Base-by-base conservation (phyloP, 2,888 invertebrate genomes). In the Ennomos fuscantarius region DNA sequence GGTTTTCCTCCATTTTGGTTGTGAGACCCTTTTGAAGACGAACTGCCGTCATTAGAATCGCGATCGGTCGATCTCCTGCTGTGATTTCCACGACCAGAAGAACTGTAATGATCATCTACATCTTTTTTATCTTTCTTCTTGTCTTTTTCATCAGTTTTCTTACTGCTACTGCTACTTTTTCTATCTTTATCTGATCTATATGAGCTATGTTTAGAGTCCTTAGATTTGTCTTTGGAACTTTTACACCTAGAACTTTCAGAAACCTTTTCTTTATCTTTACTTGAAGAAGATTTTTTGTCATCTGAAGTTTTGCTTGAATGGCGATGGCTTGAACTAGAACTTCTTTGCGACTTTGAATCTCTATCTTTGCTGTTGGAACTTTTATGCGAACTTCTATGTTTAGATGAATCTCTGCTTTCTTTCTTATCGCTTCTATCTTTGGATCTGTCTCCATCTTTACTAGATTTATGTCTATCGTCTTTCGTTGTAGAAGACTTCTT, bases 41-140 rank as follows among this genome's bases (percentile, higher is more conserved):
- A 92, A 54, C 93, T 93, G 9, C 95, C 96, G 77, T 96, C 96
- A 68, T 96, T 96, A 0, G 96, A 96, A 84, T 97, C 96, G 61
- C 96, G 92, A 69, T 96, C 97, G 0, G 96, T 95, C 0, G 96
- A 96, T 46, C 96, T 92, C 8, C 96, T 93, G 65, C 93, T 93
- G 50, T 94, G 93, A 40, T 93, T 93, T 9, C 93, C 93, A 73
- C 95, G 95, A 0, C 93, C 93, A 36, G 95, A 94, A 6, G 94
- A 87, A 68, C 94, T 94, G 56, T 94, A 95, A 76, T 96, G 96
- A 80, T 96, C 96, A 74, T 96, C 96, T 54, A 91, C 92, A 2
- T 92, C 86, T 73, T 94, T 94, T 70, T 93, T 93, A 15, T 83
- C 85, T 51, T 91, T 87, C 66, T 92, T 92, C 55, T 90, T 90